Evolutionary conservation across 2,113 vertebrate genomes (phyloP).

Genomic region (Rhea pennata): DNA sequence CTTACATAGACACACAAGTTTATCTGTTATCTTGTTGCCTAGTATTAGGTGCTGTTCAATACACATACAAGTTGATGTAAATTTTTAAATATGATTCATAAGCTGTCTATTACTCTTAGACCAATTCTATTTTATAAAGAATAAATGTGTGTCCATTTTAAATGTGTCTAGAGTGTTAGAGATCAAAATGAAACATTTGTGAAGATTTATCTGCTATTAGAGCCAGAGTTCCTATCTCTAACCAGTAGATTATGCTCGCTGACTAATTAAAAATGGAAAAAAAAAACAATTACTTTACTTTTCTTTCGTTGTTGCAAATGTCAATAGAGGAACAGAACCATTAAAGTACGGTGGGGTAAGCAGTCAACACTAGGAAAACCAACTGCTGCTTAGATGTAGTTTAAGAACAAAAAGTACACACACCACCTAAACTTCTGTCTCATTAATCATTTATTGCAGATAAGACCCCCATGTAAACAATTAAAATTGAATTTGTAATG

Average conservation of each 20-base stretch:
- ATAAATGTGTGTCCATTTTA: neutral
- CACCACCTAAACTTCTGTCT: neutral
- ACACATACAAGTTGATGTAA: neutral
- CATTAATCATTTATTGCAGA: neutral
- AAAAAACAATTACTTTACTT: neutral
- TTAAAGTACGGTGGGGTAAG: neutral
- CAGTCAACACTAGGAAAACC: neutral
- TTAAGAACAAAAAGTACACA: neutral
- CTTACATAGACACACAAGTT: neutral
- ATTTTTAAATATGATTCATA: neutral
- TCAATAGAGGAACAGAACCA: neutral
- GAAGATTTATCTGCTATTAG: neutral
- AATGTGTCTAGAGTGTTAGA: neutral
- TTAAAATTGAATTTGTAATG: conserved; percentile 22
- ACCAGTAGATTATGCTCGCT: neutral
- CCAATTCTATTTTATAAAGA: neutral
- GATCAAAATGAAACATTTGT: neutral
- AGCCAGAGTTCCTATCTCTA: neutral
- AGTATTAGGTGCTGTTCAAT: neutral
- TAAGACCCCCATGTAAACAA: neutral
- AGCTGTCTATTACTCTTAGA: neutral
- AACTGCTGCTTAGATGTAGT: neutral
- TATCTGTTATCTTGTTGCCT: neutral
- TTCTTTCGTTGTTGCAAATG: neutral
- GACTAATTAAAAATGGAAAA: neutral